Evolutionary conservation across 2,888 invertebrate species (phyloP).

Genomic region (Darwinula stevensoni): DNA sequence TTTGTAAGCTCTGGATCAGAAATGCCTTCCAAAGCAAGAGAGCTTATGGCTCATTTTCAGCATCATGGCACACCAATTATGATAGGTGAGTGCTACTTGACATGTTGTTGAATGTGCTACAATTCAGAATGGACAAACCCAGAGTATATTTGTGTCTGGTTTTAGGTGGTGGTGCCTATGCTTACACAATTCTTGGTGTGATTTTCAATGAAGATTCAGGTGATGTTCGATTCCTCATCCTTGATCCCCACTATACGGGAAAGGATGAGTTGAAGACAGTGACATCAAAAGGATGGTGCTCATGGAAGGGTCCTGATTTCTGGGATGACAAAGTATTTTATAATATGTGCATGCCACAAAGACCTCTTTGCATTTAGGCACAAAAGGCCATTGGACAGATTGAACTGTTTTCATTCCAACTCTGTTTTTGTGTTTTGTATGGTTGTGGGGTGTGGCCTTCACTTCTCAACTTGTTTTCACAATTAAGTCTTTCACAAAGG

Average conservation of each 20-base stretch:
- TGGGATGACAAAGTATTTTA: slow-evolving; percentile 89
- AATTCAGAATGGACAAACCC: slow-evolving; percentile 1
- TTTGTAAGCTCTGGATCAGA: slow-evolving; percentile 61
- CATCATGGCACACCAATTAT: slow-evolving; percentile 84
- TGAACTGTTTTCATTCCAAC: no score
- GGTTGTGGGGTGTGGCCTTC: no score
- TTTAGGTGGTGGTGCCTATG: slow-evolving; percentile 75
- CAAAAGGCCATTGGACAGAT: no score
- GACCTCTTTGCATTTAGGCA: slow-evolving; percentile 18
- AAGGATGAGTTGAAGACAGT: slow-evolving; percentile 17
- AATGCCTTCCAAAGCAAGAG: slow-evolving; percentile 39
- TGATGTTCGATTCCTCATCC: slow-evolving; percentile 62
- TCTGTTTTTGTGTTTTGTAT: no score
- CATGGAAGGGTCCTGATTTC: slow-evolving; percentile 79
- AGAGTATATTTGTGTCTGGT: no score
- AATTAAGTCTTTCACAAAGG: no score
- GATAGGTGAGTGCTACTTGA: slow-evolving; percentile 42
- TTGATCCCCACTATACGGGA: slow-evolving; percentile 91
- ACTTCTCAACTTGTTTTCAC: no score
- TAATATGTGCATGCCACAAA: slow-evolving; percentile 76
- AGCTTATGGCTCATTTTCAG: slow-evolving; percentile 64
- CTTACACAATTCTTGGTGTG: slow-evolving; percentile 89
- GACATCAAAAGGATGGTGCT: slow-evolving; percentile 72
- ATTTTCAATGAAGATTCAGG: slow-evolving; percentile 50
- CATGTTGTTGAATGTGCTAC: not conserved